Conservation (phyloP, 2,797 vertebrate genomes). For the Melanitta fusca region DNA sequence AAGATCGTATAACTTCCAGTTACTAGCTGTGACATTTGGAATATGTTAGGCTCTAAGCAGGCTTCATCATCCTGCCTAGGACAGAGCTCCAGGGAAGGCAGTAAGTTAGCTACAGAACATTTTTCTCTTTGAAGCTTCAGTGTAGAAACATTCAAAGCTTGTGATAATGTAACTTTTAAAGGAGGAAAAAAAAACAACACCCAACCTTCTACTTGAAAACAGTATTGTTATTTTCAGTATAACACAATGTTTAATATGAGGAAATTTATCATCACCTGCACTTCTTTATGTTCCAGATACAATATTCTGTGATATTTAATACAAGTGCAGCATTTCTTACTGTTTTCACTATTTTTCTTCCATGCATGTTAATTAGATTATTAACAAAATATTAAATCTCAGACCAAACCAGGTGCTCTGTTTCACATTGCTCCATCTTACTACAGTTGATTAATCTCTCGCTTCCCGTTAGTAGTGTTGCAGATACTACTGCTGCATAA, state of each 20-base stretch:
- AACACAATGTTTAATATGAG: neutral
- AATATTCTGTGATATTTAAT: neutral
- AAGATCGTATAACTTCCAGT: accelerated
- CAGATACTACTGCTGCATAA: neutral
- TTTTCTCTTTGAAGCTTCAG: neutral
- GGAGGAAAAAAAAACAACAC: too few relatives aligned
- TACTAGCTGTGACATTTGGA: neutral
- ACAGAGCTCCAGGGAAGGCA: neutral
- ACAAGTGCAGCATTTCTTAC: neutral
- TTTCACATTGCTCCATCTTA: neutral
- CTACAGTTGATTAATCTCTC: neutral
- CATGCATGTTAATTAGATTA: neutral
- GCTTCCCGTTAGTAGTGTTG: neutral
- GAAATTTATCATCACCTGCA: neutral
- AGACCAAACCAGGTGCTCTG: neutral
- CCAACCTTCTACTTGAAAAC: neutral
- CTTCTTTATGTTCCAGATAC: neutral
- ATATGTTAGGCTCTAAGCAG: neutral
- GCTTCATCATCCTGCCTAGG: neutral
- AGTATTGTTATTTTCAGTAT: neutral
- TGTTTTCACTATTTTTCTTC: neutral
- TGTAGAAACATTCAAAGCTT: neutral
- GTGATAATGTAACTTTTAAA: neutral
- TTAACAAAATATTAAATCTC: neutral
- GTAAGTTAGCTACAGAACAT: neutral